Evolutionary conservation across 2,113 vertebrate genomes (phyloP).

Genomic region (Takifugu bimaculatus): DNA sequence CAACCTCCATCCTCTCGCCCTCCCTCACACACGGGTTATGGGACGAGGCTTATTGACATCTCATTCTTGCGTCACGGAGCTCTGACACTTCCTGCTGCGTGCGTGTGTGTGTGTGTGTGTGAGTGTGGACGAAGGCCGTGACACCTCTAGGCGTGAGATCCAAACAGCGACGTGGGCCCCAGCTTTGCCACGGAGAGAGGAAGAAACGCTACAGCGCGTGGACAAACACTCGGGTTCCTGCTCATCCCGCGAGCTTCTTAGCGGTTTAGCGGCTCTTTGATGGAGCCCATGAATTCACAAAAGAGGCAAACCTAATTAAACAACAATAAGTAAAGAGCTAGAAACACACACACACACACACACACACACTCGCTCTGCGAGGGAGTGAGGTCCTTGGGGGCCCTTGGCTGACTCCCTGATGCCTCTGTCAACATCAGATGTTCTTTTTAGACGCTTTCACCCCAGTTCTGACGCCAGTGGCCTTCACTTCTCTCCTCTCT

Average conservation of each 20-base stretch:
- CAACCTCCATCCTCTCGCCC: neutral
- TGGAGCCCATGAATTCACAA: neutral
- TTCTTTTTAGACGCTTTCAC: slow-evolving; percentile 55
- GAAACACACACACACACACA: slow-evolving; percentile 18
- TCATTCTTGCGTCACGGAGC: slow-evolving; percentile 47
- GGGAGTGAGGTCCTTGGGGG: slow-evolving; percentile 57
- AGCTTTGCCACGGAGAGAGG: slow-evolving; percentile 1
- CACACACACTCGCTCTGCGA: slow-evolving; percentile 8
- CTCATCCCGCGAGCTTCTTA: neutral
- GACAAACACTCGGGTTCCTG: neutral
- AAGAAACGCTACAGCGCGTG: neutral
- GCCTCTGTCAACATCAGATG: slow-evolving; percentile 57
- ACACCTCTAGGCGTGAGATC: slow-evolving; percentile 64
- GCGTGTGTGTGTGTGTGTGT: slow-evolving; percentile 18
- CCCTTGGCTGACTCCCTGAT: slow-evolving; percentile 75
- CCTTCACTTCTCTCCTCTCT: slow-evolving; percentile 32
- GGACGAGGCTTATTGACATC: slow-evolving; percentile 42
- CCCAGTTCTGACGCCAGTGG: slow-evolving; percentile 49
- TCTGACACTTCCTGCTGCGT: slow-evolving; percentile 54
- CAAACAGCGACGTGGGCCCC: slow-evolving; percentile 40
- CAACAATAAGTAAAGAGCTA: neutral
- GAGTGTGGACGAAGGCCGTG: slow-evolving; percentile 41
- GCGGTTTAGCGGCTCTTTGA: neutral
- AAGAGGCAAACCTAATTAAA: neutral
- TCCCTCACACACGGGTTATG: slow-evolving; percentile 9